phyloP scores from a whole-genome alignment of 2,113 vertebrate species.

The Abramis brama region DNA sequence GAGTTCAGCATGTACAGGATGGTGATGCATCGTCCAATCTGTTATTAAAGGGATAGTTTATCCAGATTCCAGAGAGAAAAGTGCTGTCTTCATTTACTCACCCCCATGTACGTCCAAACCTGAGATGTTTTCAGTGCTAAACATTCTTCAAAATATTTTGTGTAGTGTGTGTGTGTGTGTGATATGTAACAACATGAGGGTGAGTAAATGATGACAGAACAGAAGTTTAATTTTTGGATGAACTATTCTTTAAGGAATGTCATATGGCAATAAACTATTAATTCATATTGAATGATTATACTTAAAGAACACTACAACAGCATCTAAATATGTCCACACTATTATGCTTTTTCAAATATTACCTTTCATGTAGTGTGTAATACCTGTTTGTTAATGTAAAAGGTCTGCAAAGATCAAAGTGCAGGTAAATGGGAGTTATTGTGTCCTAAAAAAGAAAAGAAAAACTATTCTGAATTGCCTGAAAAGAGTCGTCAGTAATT shows the following conservation, averaged over 20 bases:
- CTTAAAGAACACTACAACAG: too few relatives aligned
- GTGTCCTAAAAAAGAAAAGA: too few relatives aligned
- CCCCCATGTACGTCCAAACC: neutral
- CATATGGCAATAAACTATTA: neutral
- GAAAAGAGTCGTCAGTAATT: too few relatives aligned
- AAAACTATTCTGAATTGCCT: too few relatives aligned
- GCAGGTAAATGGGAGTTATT: too few relatives aligned
- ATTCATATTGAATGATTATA: neutral
- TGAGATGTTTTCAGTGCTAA: neutral
- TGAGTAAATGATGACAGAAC: neutral
- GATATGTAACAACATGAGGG: neutral
- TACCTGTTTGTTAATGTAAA: too few relatives aligned
- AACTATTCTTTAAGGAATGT: neutral
- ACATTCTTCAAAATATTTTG: neutral
- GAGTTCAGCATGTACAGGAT: neutral
- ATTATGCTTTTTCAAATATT: too few relatives aligned
- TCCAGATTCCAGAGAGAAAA: neutral
- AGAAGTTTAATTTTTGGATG: neutral
- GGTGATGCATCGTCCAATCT: neutral
- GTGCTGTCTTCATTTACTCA: neutral
- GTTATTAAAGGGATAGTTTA: neutral
- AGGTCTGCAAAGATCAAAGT: too few relatives aligned
- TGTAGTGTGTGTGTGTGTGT: too few relatives aligned
- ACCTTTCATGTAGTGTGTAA: too few relatives aligned
- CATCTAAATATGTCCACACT: too few relatives aligned